These are phyloP conservation scores for Coelinius sp. DNA, from an alignment of 2,888 invertebrate species.

Conservation along the genomic window DNA sequence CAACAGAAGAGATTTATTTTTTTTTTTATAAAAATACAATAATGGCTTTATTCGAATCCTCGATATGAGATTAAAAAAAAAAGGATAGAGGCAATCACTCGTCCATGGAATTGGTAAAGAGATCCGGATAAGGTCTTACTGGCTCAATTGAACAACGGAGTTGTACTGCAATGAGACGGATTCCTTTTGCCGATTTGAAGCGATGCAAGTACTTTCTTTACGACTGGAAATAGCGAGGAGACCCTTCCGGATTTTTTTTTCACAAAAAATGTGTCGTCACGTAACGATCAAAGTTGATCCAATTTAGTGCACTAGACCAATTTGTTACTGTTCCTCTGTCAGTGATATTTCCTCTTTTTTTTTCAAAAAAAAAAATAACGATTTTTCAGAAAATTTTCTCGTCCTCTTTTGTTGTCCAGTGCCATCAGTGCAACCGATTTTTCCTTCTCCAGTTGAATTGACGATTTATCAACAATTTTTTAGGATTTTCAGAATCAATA, in stretches of 20 bases:
- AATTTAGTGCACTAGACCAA: slow-evolving; percentile 21
- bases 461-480: too few relatives aligned
- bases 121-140: slow-evolving; percentile 25
- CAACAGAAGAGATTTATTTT: too few relatives aligned
- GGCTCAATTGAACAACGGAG: slow-evolving; percentile 23
- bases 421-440: too few relatives aligned
- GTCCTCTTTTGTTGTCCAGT: too few relatives aligned
- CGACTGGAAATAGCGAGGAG: not conserved
- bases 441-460: too few relatives aligned
- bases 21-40: slow-evolving; percentile 9
- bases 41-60: slow-evolving; percentile 20
- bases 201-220: slow-evolving; percentile 24
- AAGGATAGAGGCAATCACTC: not conserved
- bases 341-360: not conserved
- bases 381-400: not conserved
- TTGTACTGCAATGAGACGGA: slow-evolving; percentile 13
- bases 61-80: not conserved
- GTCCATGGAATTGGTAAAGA: slow-evolving; percentile 22
- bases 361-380: not conserved
- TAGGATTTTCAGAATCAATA: too few relatives aligned
- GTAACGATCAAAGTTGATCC: slow-evolving; percentile 30
- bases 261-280: slow-evolving; percentile 16
- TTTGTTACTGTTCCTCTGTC: slow-evolving; percentile 16
- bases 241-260: slow-evolving; percentile 13
- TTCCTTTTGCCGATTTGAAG: slow-evolving; percentile 21